Percentiles rank a stretch among this genome's conserved stretches.
Evolutionary conservation across 2,888 invertebrate species (phyloP).

Genomic region (Baronia brevicornis): DNA sequence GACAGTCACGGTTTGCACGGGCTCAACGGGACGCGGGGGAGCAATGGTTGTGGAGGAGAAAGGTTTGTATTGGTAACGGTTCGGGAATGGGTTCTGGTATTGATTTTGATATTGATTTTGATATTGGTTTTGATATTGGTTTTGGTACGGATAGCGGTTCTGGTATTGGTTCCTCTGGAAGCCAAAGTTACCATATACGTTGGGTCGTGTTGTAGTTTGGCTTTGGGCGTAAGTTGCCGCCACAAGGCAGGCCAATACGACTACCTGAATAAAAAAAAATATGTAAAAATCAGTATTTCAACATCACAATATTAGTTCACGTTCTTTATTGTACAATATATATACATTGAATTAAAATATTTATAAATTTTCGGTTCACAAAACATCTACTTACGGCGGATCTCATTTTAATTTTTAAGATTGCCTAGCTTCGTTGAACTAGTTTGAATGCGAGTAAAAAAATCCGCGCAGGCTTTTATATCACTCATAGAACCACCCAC

Average conservation of each 20-base stretch:
- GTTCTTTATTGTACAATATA: too few relatives aligned
- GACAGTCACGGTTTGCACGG: constrained; percentile 1
- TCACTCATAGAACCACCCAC: constrained; percentile 57
- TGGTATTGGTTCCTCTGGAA: constrained; percentile 19
- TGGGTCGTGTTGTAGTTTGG: constrained; percentile 13
- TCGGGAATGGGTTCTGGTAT: constrained; percentile 13
- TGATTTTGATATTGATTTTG: constrained; percentile 16
- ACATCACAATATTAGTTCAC: constrained; percentile 10
- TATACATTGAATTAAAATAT: too few relatives aligned
- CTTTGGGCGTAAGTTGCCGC: constrained; percentile 47
- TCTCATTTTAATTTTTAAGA: constrained; percentile 40
- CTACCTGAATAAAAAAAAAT: constrained; percentile 20
- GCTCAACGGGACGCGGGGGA: constrained; percentile 9
- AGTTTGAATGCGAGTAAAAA: constrained; percentile 62
- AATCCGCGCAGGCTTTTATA: constrained; percentile 64
- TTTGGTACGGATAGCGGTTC: constrained; percentile 16
- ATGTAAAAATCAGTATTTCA: constrained; percentile 11
- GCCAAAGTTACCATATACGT: constrained; percentile 15
- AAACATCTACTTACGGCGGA: constrained; percentile 46
- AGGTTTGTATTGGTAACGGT: constrained; percentile 18
- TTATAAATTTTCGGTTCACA: constrained; percentile 14
- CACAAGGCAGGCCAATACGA: constrained; percentile 39
- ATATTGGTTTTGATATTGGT: constrained; percentile 17
- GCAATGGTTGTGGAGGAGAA: constrained; percentile 14
- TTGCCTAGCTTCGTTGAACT: constrained; percentile 56